Evolutionary conservation across 2,888 invertebrate species (phyloP), one percentile per base, ranked within the genome.

Genomic region (Autographa pulchrina): DNA sequence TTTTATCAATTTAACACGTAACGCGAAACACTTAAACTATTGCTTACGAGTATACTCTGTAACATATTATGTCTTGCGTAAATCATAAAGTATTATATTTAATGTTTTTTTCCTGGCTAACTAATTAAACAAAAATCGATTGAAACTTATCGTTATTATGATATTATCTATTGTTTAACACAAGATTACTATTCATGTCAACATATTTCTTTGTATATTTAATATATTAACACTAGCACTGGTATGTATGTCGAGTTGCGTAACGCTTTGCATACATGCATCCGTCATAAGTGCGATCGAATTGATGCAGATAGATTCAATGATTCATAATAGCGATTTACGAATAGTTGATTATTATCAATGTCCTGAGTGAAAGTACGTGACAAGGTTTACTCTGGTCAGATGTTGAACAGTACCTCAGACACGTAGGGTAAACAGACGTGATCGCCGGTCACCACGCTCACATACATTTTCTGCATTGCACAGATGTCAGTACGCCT

Each of bases 361-460:
- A 35, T 64, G 62, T 69, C 64, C 32, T 67, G 62, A 73, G 82
- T 81, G 87, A 87, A 85, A 86, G 83, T 87, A 88, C 88, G 88
- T 88, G 88, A 81, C 78, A 84, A 83, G 82, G 76, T 77, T 70
- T 72, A 58, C 54, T 71, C 65, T 63, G 68, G 61, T 61, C 62
- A 78, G 68, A 86, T 82, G 80, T 77, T 82, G 68, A 67, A 70
- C 73, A 74, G 61, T 68, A 75, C 73, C 73, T 62, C 73, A 81
- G 74, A 77, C 79, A 80, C 83, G 85, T 85, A 85, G 66, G 67
- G 73, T 72, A 83, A 83, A 80, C 80, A 87, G 81, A 88, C 89
- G 88, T 88, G 88, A 79, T 65, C 60, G 43, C 32, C 56, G 69
- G 67, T 54, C 63, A 68, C 74, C 65, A 65, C 62, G 66, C 75